phyloP scores from a whole-genome alignment of 2,888 invertebrate species.

The Catocala sponsa region DNA sequence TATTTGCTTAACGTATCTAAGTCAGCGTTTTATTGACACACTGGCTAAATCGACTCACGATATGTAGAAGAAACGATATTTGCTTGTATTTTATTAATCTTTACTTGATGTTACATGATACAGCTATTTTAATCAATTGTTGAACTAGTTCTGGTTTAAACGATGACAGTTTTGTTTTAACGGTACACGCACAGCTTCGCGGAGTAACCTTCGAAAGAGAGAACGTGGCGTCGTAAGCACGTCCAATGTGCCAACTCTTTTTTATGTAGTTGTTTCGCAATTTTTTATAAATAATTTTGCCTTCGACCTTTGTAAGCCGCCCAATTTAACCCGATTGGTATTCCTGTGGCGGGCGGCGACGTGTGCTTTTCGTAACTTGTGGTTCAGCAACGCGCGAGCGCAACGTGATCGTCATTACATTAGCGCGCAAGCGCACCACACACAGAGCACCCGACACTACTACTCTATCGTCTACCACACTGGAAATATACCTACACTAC shows the following conservation, averaged over 20 bases:
- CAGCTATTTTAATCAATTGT: conserved; percentile 56
- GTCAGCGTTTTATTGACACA: too few relatives aligned
- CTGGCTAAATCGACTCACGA: too few relatives aligned
- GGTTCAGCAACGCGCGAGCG: conserved; percentile 64
- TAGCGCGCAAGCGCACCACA: conserved; percentile 50
- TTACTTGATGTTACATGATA: conserved; percentile 10
- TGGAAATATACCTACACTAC: neutral
- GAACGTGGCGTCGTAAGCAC: conserved; percentile 82
- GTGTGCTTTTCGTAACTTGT: conserved; percentile 82
- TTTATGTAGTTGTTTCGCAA: conserved; percentile 82
- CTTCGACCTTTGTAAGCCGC: conserved; percentile 85
- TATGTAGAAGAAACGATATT: too few relatives aligned
- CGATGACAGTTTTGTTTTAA: conserved; percentile 79
- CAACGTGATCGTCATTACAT: conserved; percentile 74
- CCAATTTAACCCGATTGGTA: conserved; percentile 85
- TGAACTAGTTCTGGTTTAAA: conserved; percentile 70
- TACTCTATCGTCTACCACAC: conserved; percentile 33
- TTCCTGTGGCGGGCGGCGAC: conserved; percentile 77
- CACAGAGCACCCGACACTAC: conserved; percentile 54
- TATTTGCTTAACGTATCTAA: too few relatives aligned
- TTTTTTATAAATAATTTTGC: conserved; percentile 85
- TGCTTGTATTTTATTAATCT: neutral
- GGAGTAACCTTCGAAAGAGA: conserved; percentile 84
- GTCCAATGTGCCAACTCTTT: conserved; percentile 85
- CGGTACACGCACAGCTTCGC: conserved; percentile 76